phyloP scores from a whole-genome alignment of 2,888 invertebrate species.

The Clusia tigrina region DNA sequence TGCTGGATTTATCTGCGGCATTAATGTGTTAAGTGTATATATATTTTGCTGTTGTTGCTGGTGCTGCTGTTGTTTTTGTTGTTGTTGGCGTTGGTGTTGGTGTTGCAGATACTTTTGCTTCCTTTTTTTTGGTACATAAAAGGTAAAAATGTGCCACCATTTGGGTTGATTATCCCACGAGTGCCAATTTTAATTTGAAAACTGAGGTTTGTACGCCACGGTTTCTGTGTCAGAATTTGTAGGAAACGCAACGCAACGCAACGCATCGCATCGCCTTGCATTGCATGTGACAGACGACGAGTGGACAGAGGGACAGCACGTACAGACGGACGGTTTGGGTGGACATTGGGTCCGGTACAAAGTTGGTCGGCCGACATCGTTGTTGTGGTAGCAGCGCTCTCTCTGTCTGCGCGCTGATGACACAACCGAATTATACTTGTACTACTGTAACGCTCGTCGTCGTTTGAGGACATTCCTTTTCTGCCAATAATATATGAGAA shows the following conservation, averaged over 20 bases:
- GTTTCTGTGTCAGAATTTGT: background rate
- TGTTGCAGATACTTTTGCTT: conserved; percentile 9
- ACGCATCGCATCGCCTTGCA: conserved; percentile 3
- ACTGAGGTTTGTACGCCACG: background rate
- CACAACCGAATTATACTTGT: background rate
- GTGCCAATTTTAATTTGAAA: conserved; percentile 12
- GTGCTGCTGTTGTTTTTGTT: background rate
- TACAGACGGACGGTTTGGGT: too few relatives aligned
- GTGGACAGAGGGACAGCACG: too few relatives aligned
- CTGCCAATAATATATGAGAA: conserved; percentile 10
- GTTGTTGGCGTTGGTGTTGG: background rate
- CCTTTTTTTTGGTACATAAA: background rate
- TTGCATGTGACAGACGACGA: conserved; percentile 25
- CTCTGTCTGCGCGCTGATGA: background rate
- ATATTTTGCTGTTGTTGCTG: conserved; percentile 46
- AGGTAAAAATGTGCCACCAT: conserved; percentile 51
- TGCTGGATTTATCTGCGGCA: conserved; percentile 54
- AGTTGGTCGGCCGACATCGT: too few relatives aligned
- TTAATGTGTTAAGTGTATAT: conserved; percentile 61
- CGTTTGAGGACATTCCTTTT: conserved; percentile 6
- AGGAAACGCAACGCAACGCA: background rate
- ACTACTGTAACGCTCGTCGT: background rate
- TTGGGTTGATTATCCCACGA: conserved; percentile 47
- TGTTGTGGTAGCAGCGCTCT: conserved; percentile 6
- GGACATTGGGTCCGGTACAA: too few relatives aligned